These are phyloP conservation scores for Cyanistes caeruleus DNA, from an alignment of 2,113 vertebrate species.

Conservation along the genomic window DNA sequence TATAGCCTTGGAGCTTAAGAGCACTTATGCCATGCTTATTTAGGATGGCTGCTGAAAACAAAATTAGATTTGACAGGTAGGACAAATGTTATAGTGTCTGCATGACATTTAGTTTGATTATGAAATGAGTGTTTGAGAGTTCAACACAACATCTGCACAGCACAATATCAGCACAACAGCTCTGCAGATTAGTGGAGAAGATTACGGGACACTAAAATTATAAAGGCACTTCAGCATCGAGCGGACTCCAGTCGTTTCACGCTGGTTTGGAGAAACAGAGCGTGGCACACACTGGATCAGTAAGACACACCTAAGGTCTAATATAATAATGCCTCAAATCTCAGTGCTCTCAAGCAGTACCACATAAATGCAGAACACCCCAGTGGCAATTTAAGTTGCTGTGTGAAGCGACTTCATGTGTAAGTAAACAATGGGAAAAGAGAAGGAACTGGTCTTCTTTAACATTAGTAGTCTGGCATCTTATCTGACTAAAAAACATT, in stretches of 20 bases:
- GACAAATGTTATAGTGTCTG: neutral
- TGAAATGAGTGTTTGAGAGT: neutral
- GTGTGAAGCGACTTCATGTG: accelerated
- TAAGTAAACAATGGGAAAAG: neutral
- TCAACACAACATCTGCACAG: too few relatives aligned
- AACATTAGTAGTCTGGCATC: neutral
- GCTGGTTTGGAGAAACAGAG: neutral
- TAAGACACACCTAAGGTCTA: neutral
- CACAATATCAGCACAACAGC: neutral
- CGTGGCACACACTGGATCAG: neutral
- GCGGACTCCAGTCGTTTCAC: accelerated
- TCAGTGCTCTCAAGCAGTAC: neutral
- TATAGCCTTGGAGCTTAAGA: neutral
- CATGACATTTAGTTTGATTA: neutral
- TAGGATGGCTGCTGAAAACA: neutral
- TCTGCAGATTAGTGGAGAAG: neutral
- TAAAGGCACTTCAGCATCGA: neutral
- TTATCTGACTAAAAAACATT: neutral
- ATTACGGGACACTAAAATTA: neutral
- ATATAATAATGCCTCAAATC: accelerated
- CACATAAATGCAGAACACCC: neutral
- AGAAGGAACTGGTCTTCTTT: neutral
- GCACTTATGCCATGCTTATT: neutral
- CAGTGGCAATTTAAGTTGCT: accelerated
- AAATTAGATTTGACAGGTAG: neutral